Percentiles rank a stretch among this genome's conserved stretches.
Conservation (phyloP, 2,888 invertebrate species). For the Lasius platythorax region DNA sequence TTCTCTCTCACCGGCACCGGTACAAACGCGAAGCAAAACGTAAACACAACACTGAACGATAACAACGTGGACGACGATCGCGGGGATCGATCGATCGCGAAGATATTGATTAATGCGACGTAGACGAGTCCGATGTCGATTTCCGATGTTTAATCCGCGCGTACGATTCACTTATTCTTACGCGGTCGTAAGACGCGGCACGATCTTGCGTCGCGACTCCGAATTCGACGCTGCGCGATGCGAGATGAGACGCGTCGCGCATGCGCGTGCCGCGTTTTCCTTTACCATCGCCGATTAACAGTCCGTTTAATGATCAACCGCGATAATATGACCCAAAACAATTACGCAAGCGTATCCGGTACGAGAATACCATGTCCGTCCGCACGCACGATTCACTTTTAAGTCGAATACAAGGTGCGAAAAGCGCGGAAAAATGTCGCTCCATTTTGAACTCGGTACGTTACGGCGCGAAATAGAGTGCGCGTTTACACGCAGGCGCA, state of each 20-base stretch:
- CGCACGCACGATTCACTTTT: background rate
- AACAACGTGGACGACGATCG: background rate
- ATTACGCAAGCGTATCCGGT: background rate
- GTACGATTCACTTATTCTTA: background rate
- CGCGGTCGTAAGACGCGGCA: background rate
- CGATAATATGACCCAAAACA: background rate
- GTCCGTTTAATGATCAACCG: too few relatives aligned
- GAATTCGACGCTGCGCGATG: background rate
- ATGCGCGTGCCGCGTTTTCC: background rate
- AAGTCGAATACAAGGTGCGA: background rate
- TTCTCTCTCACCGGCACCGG: background rate
- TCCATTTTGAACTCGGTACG: background rate
- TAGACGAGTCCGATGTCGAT: background rate
- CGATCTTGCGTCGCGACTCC: background rate
- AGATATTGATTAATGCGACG: conserved; percentile 3
- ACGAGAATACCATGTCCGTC: background rate
- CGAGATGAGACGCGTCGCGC: background rate
- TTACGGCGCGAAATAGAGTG: background rate
- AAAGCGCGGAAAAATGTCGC: background rate
- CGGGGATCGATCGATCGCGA: background rate
- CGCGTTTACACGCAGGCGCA: background rate
- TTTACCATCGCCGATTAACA: background rate
- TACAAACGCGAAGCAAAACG: background rate
- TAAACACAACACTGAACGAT: background rate
- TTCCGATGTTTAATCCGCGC: background rate